A percentile compares a stretch with the other conserved stretches of the same genome.
These are phyloP conservation scores for Atta cephalotes DNA, from an alignment of 1,140 invertebrate genomes.

Conservation along the genomic window DNA sequence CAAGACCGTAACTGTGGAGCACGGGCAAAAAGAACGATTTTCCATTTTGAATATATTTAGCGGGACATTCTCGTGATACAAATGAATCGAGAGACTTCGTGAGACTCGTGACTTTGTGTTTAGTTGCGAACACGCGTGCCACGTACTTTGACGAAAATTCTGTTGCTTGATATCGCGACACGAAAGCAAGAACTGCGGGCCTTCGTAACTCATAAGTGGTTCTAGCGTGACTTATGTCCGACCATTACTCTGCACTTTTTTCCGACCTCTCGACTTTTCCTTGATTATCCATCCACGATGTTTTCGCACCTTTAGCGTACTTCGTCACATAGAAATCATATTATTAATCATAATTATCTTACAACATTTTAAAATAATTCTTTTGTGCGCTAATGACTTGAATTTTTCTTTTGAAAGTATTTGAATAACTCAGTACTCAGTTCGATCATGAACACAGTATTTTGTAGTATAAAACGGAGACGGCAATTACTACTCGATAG, in stretches of 20 bases:
- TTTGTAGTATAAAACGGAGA: not conserved
- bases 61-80: conserved; percentile 54
- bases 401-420: not conserved
- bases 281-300: not conserved
- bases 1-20: not conserved
- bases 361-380: conserved; percentile 7
- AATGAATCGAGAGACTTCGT: conserved; percentile 67
- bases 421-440: not conserved
- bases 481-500: not conserved
- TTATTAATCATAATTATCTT: not conserved
- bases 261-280: not conserved
- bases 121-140: conserved; percentile 52
- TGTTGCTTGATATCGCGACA: conserved; percentile 61
- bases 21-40: not conserved
- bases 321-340: not conserved
- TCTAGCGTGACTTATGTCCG: conserved; percentile 59
- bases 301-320: not conserved
- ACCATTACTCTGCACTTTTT: conserved; percentile 23
- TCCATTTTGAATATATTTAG: conserved; percentile 28
- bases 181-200: conserved; percentile 29
- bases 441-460: not conserved
- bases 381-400: not conserved
- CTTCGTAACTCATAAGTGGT: conserved; percentile 24
- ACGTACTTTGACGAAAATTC: conserved; percentile 39
- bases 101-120: conserved; percentile 29